A percentile compares a stretch with the other conserved stretches of the same genome.
Conservation (phyloP, 2,888 invertebrate genomes). For the Oxycera nigricornis region DNA sequence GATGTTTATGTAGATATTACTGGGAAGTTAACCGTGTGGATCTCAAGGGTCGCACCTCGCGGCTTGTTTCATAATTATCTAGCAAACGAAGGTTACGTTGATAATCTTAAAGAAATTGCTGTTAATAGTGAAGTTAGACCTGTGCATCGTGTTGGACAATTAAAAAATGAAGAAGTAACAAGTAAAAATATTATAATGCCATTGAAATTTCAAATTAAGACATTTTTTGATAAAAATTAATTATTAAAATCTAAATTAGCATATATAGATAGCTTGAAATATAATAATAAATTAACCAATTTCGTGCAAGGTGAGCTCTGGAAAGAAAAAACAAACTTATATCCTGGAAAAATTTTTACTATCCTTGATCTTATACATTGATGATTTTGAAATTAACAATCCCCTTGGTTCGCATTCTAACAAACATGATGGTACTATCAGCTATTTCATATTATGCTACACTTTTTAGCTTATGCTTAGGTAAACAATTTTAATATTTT, state of each 20-base stretch:
- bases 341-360: neutral
- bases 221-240: conserved; percentile 42
- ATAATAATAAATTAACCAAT: neutral
- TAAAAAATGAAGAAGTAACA: neutral
- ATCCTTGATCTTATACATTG: conserved; percentile 24
- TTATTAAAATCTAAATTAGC: neutral
- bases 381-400: conserved; percentile 34
- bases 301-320: neutral
- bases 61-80: neutral
- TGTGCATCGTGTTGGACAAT: neutral
- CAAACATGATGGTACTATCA: too few relatives aligned
- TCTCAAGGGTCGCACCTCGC: neutral
- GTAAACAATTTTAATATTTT: too few relatives aligned
- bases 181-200: neutral
- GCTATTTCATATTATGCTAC: too few relatives aligned
- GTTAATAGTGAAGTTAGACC: neutral
- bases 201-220: conserved; percentile 38
- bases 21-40: too few relatives aligned
- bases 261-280: neutral
- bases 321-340: too few relatives aligned
- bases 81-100: neutral
- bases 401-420: too few relatives aligned
- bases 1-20: too few relatives aligned
- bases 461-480: too few relatives aligned
- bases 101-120: neutral